Evolutionary conservation across 2,113 vertebrate genomes (phyloP).

Genomic region (Chaetura pelagica): DNA sequence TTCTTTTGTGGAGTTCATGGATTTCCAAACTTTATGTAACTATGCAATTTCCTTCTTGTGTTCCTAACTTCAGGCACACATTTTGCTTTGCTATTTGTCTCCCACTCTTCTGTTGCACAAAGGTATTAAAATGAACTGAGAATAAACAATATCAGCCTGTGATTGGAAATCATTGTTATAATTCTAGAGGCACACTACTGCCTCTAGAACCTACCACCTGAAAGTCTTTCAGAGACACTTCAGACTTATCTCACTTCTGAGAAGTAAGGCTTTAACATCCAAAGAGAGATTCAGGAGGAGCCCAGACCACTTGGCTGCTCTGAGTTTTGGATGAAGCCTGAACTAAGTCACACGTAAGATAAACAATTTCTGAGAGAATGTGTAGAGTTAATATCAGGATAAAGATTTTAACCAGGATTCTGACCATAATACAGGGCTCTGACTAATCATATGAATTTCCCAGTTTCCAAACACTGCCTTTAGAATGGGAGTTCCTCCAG

Average conservation of each 20-base stretch:
- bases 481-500: neutral
- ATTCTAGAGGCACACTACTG: neutral
- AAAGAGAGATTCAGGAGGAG: neutral
- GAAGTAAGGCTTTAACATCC: neutral
- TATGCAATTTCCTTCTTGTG: neutral
- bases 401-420: neutral
- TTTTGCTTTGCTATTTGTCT: neutral
- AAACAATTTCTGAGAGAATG: neutral
- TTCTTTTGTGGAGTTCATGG: neutral
- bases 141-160: neutral
- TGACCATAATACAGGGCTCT: neutral
- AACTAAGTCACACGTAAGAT: neutral
- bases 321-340: neutral
- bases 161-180: neutral
- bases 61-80: neutral
- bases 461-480: neutral
- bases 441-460: neutral
- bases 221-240: neutral
- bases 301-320: neutral
- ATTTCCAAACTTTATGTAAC: neutral
- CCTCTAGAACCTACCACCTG: neutral
- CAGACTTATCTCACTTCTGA: neutral
- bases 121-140: neutral
- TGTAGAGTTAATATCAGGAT: neutral
- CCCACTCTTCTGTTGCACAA: neutral